Evolutionary conservation across 37 sponge, comb jelly and placozoan genomes (phyloP).

Genomic region (Spongia lamella): DNA sequence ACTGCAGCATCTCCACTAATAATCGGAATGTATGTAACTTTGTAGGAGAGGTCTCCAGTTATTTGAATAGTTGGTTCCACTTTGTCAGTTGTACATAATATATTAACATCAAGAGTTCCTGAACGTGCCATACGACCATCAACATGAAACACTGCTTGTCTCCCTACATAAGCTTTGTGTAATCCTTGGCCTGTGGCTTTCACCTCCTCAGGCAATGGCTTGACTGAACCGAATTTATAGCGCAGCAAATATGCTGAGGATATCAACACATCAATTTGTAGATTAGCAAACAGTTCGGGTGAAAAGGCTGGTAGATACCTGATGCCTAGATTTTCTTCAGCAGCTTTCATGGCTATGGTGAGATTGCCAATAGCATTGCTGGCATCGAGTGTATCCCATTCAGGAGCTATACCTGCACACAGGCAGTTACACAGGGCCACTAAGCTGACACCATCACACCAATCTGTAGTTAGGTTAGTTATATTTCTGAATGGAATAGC

Average conservation of each 20-base stretch:
- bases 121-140: constrained; percentile 50
- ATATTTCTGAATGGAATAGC: constrained; percentile 20
- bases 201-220: constrained; percentile 36
- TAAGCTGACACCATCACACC: constrained; percentile 25
- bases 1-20: neutral
- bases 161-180: constrained; percentile 59
- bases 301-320: constrained; percentile 62
- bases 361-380: constrained; percentile 61
- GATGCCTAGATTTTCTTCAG: constrained; percentile 60
- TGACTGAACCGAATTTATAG: constrained; percentile 52
- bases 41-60: constrained; percentile 11
- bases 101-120: constrained; percentile 62
- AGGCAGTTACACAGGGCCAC: constrained; percentile 53
- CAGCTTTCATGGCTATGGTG: constrained; percentile 61
- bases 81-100: constrained; percentile 6
- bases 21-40: no score
- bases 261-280: constrained; percentile 78
- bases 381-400: constrained; percentile 62
- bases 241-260: constrained; percentile 67
- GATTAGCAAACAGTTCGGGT: constrained; percentile 70
- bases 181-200: constrained; percentile 46
- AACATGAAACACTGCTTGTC: constrained; percentile 50
- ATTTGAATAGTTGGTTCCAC: constrained; percentile 10
- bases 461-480: constrained; percentile 21
- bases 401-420: constrained; percentile 65